Conservation (phyloP, 2,888 invertebrate species). For the Athetis lepigone region DNA sequence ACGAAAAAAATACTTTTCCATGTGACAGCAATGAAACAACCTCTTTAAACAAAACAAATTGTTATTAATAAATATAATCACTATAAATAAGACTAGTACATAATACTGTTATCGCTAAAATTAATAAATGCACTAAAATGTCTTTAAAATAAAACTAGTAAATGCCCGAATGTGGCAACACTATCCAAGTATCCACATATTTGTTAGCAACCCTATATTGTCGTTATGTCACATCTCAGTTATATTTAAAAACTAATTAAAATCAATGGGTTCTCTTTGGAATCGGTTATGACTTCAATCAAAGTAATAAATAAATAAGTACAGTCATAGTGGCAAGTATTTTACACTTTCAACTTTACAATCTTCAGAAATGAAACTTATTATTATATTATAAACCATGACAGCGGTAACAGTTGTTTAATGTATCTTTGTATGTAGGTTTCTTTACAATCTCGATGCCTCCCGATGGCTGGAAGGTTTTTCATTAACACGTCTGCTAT, state of each 20-base stretch:
- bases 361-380: neutral
- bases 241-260: neutral
- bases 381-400: neutral
- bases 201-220: constrained; percentile 28
- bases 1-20: no score
- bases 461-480: neutral
- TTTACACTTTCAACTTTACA: neutral
- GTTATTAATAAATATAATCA: constrained; percentile 68
- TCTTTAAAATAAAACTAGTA: constrained; percentile 52
- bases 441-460: neutral
- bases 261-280: neutral
- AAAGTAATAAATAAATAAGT: constrained; percentile 10
- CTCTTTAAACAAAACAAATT: constrained; percentile 61
- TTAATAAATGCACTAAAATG: constrained; percentile 67
- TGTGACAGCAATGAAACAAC: constrained; percentile 41
- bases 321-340: neutral
- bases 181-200: constrained; percentile 13
- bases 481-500: no score
- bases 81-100: constrained; percentile 74
- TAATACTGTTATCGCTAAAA: constrained; percentile 69
- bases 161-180: constrained; percentile 36
- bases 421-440: neutral
- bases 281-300: neutral
- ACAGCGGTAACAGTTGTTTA: no score
- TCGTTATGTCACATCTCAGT: neutral